Conservation (phyloP, 2,797 vertebrate species). For the Betta splendens region DNA sequence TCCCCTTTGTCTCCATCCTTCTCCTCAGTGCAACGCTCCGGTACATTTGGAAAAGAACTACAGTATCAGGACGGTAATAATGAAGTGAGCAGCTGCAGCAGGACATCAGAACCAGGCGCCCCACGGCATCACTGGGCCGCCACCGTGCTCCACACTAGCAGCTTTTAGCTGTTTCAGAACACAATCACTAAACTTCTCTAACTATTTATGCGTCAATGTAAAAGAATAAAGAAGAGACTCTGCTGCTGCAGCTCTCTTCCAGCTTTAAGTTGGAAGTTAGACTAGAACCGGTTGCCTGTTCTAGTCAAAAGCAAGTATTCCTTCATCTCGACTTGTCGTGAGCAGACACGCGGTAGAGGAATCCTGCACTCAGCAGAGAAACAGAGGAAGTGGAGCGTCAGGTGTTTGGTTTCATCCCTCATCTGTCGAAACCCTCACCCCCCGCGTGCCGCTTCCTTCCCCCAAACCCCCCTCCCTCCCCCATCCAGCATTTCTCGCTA, state of each 20-base stretch:
- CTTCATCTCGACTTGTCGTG: too few species aligned
- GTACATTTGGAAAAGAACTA: conserved; percentile 30
- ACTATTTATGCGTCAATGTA: too few species aligned
- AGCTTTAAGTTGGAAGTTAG: too few species aligned
- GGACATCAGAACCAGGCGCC: too few species aligned
- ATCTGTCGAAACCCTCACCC: conserved; percentile 49
- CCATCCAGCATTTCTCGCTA: conserved; percentile 11
- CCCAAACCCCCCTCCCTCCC: not conserved
- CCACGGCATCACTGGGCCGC: too few species aligned
- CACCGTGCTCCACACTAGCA: too few species aligned
- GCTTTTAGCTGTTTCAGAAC: too few species aligned
- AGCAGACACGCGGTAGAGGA: conserved; percentile 18
- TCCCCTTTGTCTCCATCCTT: conserved; percentile 40
- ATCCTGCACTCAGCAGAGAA: conserved; percentile 6
- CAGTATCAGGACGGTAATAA: conserved; percentile 15
- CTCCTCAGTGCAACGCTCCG: conserved; percentile 5
- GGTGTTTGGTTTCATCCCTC: conserved; percentile 50
- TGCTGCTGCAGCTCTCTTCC: too few species aligned
- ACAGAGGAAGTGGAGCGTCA: conserved; percentile 33
- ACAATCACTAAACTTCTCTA: too few species aligned
- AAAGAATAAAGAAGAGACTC: too few species aligned
- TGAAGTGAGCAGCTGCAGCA: conserved; percentile 9
- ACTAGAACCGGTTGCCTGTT: too few species aligned
- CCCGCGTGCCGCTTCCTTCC: conserved; percentile 16
- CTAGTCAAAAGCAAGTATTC: too few species aligned